A percentile compares a stretch with the other conserved stretches of the same genome.
phyloP scores from a whole-genome alignment of 2,888 invertebrate genomes.

The Apoderus coryli region DNA sequence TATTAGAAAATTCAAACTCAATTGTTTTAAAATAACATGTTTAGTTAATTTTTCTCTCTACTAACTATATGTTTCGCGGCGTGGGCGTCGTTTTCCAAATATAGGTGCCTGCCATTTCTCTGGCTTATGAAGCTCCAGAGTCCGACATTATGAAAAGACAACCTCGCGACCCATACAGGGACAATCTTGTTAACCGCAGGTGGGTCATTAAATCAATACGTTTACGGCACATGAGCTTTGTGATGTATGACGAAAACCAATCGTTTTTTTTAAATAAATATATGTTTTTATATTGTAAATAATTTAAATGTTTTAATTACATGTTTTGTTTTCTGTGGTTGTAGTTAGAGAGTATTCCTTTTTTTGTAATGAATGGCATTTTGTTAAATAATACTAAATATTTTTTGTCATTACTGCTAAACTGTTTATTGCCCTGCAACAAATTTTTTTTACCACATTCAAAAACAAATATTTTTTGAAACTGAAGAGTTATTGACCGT shows the following conservation, averaged over 20 bases:
- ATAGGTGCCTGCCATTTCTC: conserved; percentile 96
- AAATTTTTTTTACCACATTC: no score
- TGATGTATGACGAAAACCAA: no score
- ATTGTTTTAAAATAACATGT: no score
- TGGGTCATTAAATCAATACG: conserved; percentile 39
- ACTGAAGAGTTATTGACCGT: no score
- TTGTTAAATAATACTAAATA: no score
- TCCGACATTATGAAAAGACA: conserved; percentile 98
- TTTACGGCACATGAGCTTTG: conserved; percentile 16
- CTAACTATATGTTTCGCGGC: conserved; percentile 30
- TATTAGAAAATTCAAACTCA: no score
- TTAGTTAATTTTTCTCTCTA: no score
- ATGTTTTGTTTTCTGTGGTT: neutral
- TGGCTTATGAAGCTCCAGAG: conserved; percentile 98
- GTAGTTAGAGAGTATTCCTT: no score
- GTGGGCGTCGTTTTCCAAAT: conserved; percentile 60
- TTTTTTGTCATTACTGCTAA: no score
- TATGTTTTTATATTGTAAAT: neutral
- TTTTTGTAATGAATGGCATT: no score
- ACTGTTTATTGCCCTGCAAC: no score
- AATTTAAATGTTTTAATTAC: conserved; percentile 1
- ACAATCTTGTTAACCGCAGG: conserved; percentile 99
- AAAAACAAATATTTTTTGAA: no score
- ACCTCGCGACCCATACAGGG: conserved; percentile 93
- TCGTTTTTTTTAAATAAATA: neutral